A percentile compares a stretch with the other conserved stretches of the same genome.
Conservation (phyloP, 2,888 invertebrate species). For the Lasioglossum pauxillum region DNA sequence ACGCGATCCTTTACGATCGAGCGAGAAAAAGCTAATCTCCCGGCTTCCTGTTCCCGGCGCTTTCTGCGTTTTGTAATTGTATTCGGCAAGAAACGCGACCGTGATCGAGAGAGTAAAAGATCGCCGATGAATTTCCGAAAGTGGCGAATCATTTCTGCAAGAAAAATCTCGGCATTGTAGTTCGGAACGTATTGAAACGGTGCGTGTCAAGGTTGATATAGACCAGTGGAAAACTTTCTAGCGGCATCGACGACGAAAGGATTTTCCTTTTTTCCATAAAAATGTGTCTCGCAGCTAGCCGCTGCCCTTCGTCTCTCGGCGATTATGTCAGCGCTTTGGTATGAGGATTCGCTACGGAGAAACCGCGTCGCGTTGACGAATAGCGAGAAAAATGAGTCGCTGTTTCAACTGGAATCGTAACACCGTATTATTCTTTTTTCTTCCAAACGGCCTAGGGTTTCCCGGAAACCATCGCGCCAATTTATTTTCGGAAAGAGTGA, state of each 20-base stretch:
- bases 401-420: constrained; percentile 18
- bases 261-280: constrained; percentile 30
- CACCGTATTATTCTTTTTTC: background rate
- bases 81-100: background rate
- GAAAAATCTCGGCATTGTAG: background rate
- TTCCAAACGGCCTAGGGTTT: background rate
- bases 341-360: constrained; percentile 53
- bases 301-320: constrained; percentile 42
- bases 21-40: background rate
- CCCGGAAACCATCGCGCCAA: background rate
- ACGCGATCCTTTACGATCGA: constrained; percentile 4
- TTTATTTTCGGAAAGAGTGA: background rate
- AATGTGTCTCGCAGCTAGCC: constrained; percentile 8
- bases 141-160: background rate
- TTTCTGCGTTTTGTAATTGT: constrained; percentile 3
- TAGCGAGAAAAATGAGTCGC: constrained; percentile 46
- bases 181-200: background rate
- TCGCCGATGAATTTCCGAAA: background rate
- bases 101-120: background rate
- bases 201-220: background rate
- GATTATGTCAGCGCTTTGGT: constrained; percentile 51
- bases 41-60: background rate
- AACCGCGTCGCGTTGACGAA: constrained; percentile 40
- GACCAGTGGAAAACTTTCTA: constrained; percentile 18
- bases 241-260: background rate